These are phyloP conservation scores for Nomada fucata DNA, from an alignment of 2,888 invertebrate species.

Conservation along the genomic window DNA sequence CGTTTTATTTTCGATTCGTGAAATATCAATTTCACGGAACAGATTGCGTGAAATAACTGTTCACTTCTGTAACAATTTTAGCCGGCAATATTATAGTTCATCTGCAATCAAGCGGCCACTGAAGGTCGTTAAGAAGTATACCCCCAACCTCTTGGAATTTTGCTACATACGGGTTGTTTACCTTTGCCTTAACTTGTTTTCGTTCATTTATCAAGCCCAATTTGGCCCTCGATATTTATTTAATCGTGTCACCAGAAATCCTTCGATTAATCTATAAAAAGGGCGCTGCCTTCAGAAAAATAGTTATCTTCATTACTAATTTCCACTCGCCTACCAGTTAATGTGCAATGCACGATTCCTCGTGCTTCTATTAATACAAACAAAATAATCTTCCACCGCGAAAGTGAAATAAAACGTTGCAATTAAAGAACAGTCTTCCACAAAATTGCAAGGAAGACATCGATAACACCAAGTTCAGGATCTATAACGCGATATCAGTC, in stretches of 20 bases:
- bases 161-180: too few species aligned
- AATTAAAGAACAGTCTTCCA: neutral
- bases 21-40: conserved; percentile 4
- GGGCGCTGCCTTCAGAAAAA: too few species aligned
- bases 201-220: too few species aligned
- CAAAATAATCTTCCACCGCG: neutral
- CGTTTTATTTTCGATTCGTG: conserved; percentile 10
- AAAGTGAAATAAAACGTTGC: neutral
- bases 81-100: neutral
- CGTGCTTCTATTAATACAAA: neutral
- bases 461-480: too few species aligned
- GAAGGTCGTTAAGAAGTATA: neutral
- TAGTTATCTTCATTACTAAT: neutral
- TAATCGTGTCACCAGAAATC: too few species aligned
- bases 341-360: neutral
- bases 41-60: neutral
- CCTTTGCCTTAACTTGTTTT: too few species aligned
- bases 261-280: too few species aligned
- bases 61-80: neutral
- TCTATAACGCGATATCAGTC: too few species aligned
- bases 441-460: neutral
- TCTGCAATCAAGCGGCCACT: neutral
- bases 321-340: too few species aligned
- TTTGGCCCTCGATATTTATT: too few species aligned
- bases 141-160: too few species aligned